A percentile compares a stretch with the other conserved stretches of the same genome.
These are phyloP conservation scores for Neomorphus geoffroyi DNA, from an alignment of 2,797 vertebrate species.

Conservation along the genomic window DNA sequence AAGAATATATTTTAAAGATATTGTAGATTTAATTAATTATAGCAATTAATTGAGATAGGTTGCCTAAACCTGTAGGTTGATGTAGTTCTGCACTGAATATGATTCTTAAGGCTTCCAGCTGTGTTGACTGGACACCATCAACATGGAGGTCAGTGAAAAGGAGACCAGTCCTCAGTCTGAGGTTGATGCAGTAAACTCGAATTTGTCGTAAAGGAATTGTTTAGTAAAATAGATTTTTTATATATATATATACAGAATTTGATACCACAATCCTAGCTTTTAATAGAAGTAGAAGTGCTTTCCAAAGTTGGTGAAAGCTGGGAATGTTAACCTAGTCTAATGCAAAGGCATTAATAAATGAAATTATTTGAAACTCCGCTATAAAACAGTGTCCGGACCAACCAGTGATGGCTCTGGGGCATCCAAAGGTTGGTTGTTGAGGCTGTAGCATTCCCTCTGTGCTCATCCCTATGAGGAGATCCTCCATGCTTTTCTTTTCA, in stretches of 20 bases:
- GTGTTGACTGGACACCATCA: not conserved
- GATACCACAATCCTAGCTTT: not conserved
- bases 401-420: not conserved
- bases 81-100: not conserved
- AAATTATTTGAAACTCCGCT: not conserved
- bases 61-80: not conserved
- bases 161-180: not conserved
- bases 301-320: not conserved
- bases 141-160: not conserved
- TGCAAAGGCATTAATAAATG: no score
- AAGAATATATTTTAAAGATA: not conserved
- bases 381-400: not conserved
- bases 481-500: not conserved
- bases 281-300: not conserved
- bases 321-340: not conserved
- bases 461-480: not conserved
- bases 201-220: not conserved
- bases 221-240: not conserved
- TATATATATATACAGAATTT: not conserved
- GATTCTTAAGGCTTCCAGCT: not conserved
- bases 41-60: not conserved
- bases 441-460: not conserved
- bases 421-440: not conserved
- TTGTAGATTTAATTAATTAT: not conserved
- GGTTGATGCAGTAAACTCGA: not conserved